Conservation (phyloP, 2,888 invertebrate genomes). For the Willowsia nigromaculata region DNA sequence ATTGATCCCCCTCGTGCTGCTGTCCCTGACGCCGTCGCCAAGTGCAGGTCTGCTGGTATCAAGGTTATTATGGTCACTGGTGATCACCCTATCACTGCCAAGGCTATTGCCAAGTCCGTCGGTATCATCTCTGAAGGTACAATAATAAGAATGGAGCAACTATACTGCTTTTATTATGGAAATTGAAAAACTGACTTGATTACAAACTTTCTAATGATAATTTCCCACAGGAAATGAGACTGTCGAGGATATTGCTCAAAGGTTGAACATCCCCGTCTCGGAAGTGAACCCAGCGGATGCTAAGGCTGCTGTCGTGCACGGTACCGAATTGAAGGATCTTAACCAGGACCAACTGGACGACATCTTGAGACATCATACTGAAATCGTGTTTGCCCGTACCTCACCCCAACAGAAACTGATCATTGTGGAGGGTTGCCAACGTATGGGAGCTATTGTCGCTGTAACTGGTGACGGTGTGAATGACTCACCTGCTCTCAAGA, state of each 20-base stretch:
- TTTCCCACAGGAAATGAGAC: constrained; percentile 79
- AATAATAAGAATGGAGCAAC: no score
- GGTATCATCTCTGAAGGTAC: constrained; percentile 86
- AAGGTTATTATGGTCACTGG: constrained; percentile 85
- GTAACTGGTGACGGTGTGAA: constrained; percentile 92
- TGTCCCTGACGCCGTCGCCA: constrained; percentile 86
- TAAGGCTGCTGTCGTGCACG: constrained; percentile 80
- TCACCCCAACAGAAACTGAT: constrained; percentile 83
- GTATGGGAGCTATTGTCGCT: constrained; percentile 89
- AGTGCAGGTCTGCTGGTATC: constrained; percentile 88
- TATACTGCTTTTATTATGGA: background rate
- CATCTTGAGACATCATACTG: constrained; percentile 80
- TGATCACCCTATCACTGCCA: constrained; percentile 90
- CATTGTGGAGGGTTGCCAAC: constrained; percentile 90
- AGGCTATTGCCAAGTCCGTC: constrained; percentile 87
- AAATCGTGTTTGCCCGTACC: constrained; percentile 83
- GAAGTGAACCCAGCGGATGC: constrained; percentile 80
- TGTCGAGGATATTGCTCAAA: constrained; percentile 82
- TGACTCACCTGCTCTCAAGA: constrained; percentile 91
- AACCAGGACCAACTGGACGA: constrained; percentile 79
- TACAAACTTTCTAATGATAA: background rate
- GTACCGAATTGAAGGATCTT: constrained; percentile 81
- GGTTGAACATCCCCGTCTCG: constrained; percentile 81
- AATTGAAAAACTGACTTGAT: no score
- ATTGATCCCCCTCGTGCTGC: constrained; percentile 87